Base-by-base conservation (phyloP, 2,113 vertebrate species). In the Corvus moneduloides region DNA sequence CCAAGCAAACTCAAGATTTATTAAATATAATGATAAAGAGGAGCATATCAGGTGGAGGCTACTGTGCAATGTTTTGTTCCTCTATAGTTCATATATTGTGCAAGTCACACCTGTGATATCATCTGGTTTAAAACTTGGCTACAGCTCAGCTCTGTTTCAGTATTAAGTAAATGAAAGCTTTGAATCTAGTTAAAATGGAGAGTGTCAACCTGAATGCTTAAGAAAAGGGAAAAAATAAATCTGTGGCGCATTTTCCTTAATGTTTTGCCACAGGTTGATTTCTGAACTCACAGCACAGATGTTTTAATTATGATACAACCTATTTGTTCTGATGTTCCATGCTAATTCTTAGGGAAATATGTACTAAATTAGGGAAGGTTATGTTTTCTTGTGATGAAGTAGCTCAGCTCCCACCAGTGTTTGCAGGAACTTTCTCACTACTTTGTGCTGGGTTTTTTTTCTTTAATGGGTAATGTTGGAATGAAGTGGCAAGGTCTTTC, bases 281-380 rank as follows among this genome's bases (percentile, higher is more conserved):
- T 94, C 85, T 92, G 77, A 95, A 90, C 77, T 94, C 55, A 21
- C 83, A 90, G 75, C 83, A 93, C 96, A 97, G 96, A 94, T 97
- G 95, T 96, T 97, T 97, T 93, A 96, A 94, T 95, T 94, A 91
- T 64, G 80, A 96, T 92, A 89, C 76, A 91, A 86, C 90, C 80
- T 96, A 95, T 87, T 87, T 87, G 62, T 51, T 85, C 52, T 6
- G 0, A 74, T 41, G 78, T 83, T 94, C 9, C 0, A 58, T 72
- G 77, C 37, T 93, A 89, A 96, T 83, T 94, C 93, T 58, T 80
- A 96, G 33, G 41, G 94, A 90, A 95, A 90, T 61, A 46, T 62
- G 61, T 64, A 88, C 67, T 89, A 84, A 91, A 94, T 84, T 92
- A 84, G 22, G 52, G 44, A 62, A 95, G 58, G 63, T 87, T 95